A percentile compares a stretch with the other conserved stretches of the same genome.
These are phyloP conservation scores for Papilio gigon DNA, from an alignment of 2,888 invertebrate species.

Conservation along the genomic window DNA sequence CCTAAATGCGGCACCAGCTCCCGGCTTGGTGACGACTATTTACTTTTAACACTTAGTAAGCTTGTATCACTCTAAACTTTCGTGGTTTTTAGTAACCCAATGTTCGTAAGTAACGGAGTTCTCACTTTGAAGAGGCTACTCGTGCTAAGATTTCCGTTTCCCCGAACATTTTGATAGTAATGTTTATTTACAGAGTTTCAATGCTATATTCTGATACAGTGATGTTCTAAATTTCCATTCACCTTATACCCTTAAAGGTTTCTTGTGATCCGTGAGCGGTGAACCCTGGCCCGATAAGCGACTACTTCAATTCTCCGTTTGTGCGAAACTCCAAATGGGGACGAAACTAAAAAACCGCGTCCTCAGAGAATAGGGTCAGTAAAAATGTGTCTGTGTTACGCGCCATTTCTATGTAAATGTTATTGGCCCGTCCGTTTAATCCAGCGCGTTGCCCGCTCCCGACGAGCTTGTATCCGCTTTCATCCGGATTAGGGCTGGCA, in stretches of 20 bases:
- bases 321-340: constrained; percentile 23
- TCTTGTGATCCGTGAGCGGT: constrained; percentile 8
- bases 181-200: background rate
- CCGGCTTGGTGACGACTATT: background rate
- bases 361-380: constrained; percentile 63
- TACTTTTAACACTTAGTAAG: background rate
- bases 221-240: background rate
- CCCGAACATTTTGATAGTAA: too few relatives aligned
- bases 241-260: background rate
- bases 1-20: background rate
- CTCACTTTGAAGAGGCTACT: too few relatives aligned
- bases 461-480: constrained; percentile 73
- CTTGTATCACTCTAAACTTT: too few relatives aligned
- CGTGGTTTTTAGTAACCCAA: too few relatives aligned
- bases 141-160: too few relatives aligned
- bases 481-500: constrained; percentile 73
- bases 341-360: constrained; percentile 31
- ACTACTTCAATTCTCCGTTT: constrained; percentile 11
- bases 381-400: constrained; percentile 68
- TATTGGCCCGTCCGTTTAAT: constrained; percentile 77
- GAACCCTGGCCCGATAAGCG: background rate
- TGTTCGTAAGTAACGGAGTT: too few relatives aligned
- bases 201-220: background rate
- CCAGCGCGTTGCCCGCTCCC: constrained; percentile 67
- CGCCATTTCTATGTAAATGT: constrained; percentile 78